A percentile compares a stretch with the other conserved stretches of the same genome.
Evolutionary conservation across 1,140 invertebrate species (phyloP).

Genomic region (Xylocopa sonorina): DNA sequence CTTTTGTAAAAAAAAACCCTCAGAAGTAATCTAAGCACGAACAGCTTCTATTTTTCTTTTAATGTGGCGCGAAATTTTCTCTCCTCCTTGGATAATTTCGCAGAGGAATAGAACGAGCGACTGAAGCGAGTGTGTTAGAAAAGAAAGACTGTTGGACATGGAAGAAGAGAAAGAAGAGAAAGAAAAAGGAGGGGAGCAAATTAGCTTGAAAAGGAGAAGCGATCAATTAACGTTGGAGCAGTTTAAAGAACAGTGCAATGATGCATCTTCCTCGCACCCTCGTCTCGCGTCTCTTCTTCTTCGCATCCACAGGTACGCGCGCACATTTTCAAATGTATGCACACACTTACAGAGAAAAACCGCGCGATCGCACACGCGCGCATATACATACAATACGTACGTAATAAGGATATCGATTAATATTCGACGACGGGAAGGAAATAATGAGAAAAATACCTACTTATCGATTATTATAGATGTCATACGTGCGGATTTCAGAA

Average conservation of each 20-base stretch:
- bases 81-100: too few relatives aligned
- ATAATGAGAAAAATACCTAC: conserved; percentile 67
- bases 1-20: too few relatives aligned
- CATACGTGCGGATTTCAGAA: conserved; percentile 58
- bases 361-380: conserved; percentile 27
- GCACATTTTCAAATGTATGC: conserved; percentile 15
- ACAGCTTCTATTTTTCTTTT: too few relatives aligned
- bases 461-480: conserved; percentile 68
- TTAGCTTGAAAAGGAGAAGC: not conserved
- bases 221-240: too few relatives aligned
- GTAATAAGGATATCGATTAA: conserved; percentile 71
- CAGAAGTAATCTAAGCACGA: too few relatives aligned
- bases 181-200: not conserved
- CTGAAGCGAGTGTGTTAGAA: too few relatives aligned
- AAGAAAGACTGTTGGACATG: too few relatives aligned
- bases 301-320: not conserved
- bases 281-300: not conserved
- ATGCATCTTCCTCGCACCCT: not conserved
- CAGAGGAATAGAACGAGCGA: too few relatives aligned
- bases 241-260: too few relatives aligned
- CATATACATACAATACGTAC: conserved; percentile 51
- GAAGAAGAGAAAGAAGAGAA: not conserved
- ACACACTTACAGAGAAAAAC: conserved; percentile 13
- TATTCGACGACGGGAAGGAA: conserved; percentile 69
- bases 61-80: not conserved